Percentiles rank a stretch among this genome's conserved stretches.
Evolutionary conservation across 2,888 invertebrate species (phyloP).

Genomic region (Microctonus hyperodae): DNA sequence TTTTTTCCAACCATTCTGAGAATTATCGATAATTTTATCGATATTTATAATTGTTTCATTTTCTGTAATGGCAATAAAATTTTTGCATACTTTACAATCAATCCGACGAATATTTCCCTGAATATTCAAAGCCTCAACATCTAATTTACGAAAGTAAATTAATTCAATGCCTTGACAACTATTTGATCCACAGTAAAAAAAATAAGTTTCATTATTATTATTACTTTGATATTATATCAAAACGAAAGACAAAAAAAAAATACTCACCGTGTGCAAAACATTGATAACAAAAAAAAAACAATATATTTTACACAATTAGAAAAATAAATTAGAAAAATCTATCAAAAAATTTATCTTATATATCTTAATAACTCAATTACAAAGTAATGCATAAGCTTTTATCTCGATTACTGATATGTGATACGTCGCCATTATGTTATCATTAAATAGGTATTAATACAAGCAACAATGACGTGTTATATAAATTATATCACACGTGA

Average conservation of each 20-base stretch:
- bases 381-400: too few relatives aligned
- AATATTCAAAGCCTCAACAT: slow-evolving; percentile 39
- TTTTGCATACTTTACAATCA: slow-evolving; percentile 41
- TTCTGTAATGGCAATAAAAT: slow-evolving; percentile 38
- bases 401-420: too few relatives aligned
- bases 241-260: not conserved
- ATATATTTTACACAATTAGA: too few relatives aligned
- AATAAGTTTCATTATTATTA: not conserved
- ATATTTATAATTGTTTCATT: slow-evolving; percentile 33
- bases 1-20: slow-evolving; percentile 42
- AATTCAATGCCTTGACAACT: slow-evolving; percentile 42
- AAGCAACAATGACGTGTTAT: too few relatives aligned
- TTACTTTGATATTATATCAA: not conserved
- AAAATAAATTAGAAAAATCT: too few relatives aligned
- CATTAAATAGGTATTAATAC: too few relatives aligned
- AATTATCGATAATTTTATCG: slow-evolving; percentile 32
- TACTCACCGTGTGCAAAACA: slow-evolving; percentile 37
- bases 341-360: too few relatives aligned
- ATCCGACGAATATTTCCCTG: slow-evolving; percentile 40
- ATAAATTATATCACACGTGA: too few relatives aligned
- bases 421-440: too few relatives aligned
- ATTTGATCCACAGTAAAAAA: not conserved
- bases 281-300: slow-evolving; percentile 21
- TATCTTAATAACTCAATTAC: too few relatives aligned
- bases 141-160: slow-evolving; percentile 58